These are phyloP conservation scores for Alethe diademata DNA, from an alignment of 2,113 vertebrate species.

Conservation along the genomic window DNA sequence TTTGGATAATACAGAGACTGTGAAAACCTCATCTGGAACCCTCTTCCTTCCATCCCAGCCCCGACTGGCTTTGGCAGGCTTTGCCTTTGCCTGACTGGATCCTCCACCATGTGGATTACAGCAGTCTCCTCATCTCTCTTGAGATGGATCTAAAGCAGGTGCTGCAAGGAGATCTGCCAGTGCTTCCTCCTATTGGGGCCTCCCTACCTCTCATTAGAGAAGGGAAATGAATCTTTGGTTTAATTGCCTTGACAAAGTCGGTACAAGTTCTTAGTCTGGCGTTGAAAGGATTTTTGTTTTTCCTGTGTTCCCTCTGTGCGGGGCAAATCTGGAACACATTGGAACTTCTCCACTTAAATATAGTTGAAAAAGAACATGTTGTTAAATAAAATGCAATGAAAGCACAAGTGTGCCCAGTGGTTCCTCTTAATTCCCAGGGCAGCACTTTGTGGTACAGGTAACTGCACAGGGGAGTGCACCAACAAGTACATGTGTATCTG, in stretches of 20 bases:
- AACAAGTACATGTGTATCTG: neutral
- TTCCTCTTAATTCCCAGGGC: neutral
- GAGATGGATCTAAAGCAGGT: neutral
- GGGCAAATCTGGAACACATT: neutral
- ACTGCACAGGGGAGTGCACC: neutral
- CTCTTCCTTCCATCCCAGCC: neutral
- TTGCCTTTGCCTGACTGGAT: neutral
- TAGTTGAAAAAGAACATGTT: neutral
- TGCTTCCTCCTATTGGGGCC: neutral
- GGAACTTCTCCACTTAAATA: neutral
- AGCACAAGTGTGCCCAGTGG: neutral
- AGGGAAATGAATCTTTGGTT: neutral
- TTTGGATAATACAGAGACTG: neutral
- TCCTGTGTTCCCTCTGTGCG: neutral
- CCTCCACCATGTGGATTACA: neutral
- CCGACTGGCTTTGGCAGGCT: neutral
- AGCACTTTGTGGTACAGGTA: neutral
- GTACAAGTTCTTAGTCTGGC: neutral
- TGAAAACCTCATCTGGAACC: neutral
- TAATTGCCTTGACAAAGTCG: neutral
- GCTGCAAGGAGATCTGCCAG: neutral
- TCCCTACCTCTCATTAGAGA: conserved; percentile 5
- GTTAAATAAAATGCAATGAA: conserved; percentile 5
- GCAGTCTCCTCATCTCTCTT: neutral
- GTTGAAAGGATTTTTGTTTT: neutral